phyloP scores from a whole-genome alignment of 2,797 vertebrate genomes.

The Sitta carolinensis region DNA sequence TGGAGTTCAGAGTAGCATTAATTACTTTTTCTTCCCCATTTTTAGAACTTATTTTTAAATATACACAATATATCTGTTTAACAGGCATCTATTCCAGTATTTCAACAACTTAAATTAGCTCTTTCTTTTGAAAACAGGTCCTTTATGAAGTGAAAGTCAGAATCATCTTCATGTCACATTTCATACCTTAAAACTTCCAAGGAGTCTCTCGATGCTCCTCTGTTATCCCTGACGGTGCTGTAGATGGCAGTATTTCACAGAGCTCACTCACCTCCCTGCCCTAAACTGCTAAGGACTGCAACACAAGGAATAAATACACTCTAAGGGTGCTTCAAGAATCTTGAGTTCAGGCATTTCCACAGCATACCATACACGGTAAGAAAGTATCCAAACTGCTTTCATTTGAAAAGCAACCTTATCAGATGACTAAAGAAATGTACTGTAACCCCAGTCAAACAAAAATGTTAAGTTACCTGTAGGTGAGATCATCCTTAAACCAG shows the following conservation, averaged over 20 bases:
- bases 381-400: not conserved
- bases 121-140: not conserved
- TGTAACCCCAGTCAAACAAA: not conserved
- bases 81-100: not conserved
- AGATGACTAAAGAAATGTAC: not conserved
- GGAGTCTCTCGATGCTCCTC: not conserved
- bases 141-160: not conserved
- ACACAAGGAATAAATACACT: not conserved
- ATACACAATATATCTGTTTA: not conserved
- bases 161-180: not conserved
- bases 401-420: not conserved
- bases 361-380: rapidly evolving
- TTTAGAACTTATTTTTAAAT: not conserved
- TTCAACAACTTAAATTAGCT: not conserved
- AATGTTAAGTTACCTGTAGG: not conserved
- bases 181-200: not conserved
- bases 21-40: not conserved
- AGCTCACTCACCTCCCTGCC: not conserved
- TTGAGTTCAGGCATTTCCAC: not conserved
- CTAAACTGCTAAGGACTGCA: not conserved
- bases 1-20: not conserved
- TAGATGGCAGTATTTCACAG: slow-evolving; percentile 22
- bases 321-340: not conserved
- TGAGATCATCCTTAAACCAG: not conserved
- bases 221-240: not conserved